Evolutionary conservation across 2,113 vertebrate genomes (phyloP), one percentile per base, ranked within the genome.

Genomic region (Oncorhynchus clarkii): DNA sequence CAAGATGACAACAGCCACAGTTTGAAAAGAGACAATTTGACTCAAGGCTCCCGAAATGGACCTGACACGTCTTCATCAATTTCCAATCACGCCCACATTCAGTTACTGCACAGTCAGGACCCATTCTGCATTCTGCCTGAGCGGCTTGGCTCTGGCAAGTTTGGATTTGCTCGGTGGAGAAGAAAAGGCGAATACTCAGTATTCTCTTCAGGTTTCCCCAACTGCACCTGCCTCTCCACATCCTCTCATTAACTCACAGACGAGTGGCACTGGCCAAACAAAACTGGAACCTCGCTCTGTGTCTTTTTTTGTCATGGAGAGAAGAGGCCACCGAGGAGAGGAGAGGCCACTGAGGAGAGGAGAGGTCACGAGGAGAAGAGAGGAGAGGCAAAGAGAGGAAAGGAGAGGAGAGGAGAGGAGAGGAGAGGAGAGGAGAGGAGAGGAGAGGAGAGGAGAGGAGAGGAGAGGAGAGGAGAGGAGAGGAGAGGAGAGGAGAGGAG

Each of bases 161-260:
- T 84, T 82, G 27, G 39, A 78, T 70, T 83, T 78, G 59, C 71
- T 79, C 71, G 75, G 81, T 79, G 67, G 72, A 75, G 80, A 70
- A 73, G 74, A 80, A 82, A 51, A 39, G 39, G 39, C 39, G 8
- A 84, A 62, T 78, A 84, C 84, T 92, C 91, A 90, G 88, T 92
- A 93, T 93, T 94, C 91, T 83, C 84, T 86, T 84, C 81, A 85
- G 90, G 85, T 84, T 82, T 74, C 80, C 16, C 76, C 66, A 75
- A 79, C 87, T 91, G 91, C 91, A 92, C 91, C 91, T 94, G 91
- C 88, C 70, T 71, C 89, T 88, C 87, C 85, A 84, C 89, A 91
- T 89, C 82, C 88, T 85, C 88, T 92, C 91, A 91, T 93, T 94
- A 91, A 87, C 91, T 90, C 86, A 70, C 81, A 79, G 78, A 88